Base-by-base conservation (phyloP, 2,797 vertebrate species). In the Anguilla marmorata region DNA sequence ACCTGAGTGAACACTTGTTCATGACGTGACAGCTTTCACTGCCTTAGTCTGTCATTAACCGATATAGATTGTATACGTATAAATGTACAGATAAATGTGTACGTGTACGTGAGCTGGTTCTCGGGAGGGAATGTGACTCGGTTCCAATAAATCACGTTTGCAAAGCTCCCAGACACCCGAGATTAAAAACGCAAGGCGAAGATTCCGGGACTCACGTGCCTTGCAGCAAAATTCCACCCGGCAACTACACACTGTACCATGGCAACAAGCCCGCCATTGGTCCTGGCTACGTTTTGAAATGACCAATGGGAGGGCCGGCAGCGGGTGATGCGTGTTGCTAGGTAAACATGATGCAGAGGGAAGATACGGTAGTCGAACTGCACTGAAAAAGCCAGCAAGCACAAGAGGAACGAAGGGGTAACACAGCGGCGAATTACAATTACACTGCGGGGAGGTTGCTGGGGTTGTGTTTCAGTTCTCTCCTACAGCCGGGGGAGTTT, bases 191-290 rank as follows among this genome's bases (percentile, higher is more conserved):
- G 93, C 92, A 94, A 94, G 93, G 94, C 93, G 94, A 96, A 96
- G 94, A 96, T 95, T 96, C 94, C 90, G 90, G 95, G 93, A 95
- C 96, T 96, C 96, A 96, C 95, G 96, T 96, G 96, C 96, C 96
- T 97, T 96, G 96, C 95, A 96, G 96, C 96, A 95, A 97, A 96
- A 96, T 96, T 96, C 96, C 96, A 96, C 96, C 96, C 96, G 95
- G 96, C 96, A 97, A 97, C 96, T 96, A 95, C 93, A 95, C 93
- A 94, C 94, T 96, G 97, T 97, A 96, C 97, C 97, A 98, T 98
- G 97, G 98, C 96, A 98, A 98, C 97, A 98, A 97, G 95, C 92
- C 93, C 94, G 93, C 96, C 95, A 98, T 98, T 98, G 98, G 97
- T 93, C 94, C 92, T 93, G 90, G 90, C 90, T 94, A 94, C 96